Percentiles rank a stretch among this genome's conserved stretches.
Conservation (phyloP, 2,888 invertebrate species). For the Drosophila kambysellisi region DNA sequence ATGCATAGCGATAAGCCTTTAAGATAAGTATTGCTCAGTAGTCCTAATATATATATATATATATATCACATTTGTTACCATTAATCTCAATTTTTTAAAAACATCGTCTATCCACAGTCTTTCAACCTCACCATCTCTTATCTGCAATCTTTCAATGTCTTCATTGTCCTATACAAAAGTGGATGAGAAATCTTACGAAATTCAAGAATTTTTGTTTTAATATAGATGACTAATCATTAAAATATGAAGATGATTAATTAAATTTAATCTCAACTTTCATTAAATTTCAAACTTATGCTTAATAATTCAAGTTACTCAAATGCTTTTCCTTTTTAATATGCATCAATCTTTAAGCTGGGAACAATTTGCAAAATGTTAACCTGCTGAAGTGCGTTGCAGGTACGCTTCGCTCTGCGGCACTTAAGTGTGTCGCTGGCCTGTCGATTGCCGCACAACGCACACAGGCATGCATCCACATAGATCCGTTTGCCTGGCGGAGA, state of each 20-base stretch:
- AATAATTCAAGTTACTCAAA: background rate
- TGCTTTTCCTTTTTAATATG: background rate
- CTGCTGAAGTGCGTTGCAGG: conserved; percentile 24
- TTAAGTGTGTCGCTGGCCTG: conserved; percentile 47
- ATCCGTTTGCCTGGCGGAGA: conserved; percentile 68
- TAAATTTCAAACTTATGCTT: background rate
- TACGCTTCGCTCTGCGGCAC: conserved; percentile 4
- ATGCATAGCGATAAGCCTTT: background rate
- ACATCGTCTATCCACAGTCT: background rate
- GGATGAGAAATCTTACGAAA: background rate
- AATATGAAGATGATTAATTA: background rate
- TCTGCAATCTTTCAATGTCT: background rate
- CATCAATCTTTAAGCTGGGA: background rate
- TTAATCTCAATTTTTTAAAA: background rate
- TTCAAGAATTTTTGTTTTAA: background rate
- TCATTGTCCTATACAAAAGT: background rate
- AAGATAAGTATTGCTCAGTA: background rate
- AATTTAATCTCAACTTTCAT: background rate
- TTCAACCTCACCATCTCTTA: background rate
- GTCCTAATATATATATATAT: no score
- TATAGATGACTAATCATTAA: background rate
- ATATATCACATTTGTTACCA: background rate
- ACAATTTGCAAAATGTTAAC: background rate
- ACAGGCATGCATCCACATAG: conserved; percentile 30
- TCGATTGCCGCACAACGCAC: conserved; percentile 17